A percentile compares a stretch with the other conserved stretches of the same genome.
phyloP scores from a whole-genome alignment of 2,113 vertebrate genomes.

The Amblyopsis rosae region DNA sequence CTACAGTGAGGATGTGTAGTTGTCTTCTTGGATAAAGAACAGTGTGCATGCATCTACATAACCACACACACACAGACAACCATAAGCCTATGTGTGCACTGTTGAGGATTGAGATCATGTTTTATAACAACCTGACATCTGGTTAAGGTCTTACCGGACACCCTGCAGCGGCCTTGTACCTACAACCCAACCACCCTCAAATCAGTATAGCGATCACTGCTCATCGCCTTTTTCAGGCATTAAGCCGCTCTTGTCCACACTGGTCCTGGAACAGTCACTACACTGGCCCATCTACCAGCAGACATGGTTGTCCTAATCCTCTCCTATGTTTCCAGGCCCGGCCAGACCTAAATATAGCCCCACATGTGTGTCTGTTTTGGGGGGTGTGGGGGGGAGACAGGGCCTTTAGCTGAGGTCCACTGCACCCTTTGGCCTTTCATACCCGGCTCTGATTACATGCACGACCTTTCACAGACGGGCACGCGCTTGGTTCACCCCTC shows the following conservation, averaged over 20 bases:
- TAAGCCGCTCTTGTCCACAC: neutral
- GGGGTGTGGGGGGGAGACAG: slow-evolving; percentile 7
- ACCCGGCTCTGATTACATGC: slow-evolving; percentile 80
- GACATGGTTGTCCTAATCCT: too few relatives aligned
- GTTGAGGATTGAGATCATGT: slow-evolving; percentile 12
- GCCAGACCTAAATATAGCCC: slow-evolving; percentile 47
- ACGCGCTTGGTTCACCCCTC: slow-evolving; percentile 50
- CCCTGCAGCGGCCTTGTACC: too few relatives aligned
- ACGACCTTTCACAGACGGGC: slow-evolving; percentile 72
- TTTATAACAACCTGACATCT: too few relatives aligned
- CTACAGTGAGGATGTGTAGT: too few relatives aligned
- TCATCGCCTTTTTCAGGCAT: neutral
- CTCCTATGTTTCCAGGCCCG: neutral
- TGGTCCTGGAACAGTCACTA: slow-evolving; percentile 6
- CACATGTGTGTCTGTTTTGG: neutral
- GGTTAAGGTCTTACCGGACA: neutral
- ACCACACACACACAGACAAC: too few relatives aligned
- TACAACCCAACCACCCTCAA: too few relatives aligned
- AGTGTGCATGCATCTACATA: too few relatives aligned
- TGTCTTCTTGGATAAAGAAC: too few relatives aligned
- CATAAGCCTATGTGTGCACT: too few relatives aligned
- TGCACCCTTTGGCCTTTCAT: slow-evolving; percentile 79
- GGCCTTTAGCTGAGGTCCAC: slow-evolving; percentile 35
- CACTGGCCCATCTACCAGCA: neutral
- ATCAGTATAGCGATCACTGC: too few relatives aligned